Evolutionary conservation across 2,113 vertebrate species (phyloP).

Genomic region (Microcebus ravelobensis): DNA sequence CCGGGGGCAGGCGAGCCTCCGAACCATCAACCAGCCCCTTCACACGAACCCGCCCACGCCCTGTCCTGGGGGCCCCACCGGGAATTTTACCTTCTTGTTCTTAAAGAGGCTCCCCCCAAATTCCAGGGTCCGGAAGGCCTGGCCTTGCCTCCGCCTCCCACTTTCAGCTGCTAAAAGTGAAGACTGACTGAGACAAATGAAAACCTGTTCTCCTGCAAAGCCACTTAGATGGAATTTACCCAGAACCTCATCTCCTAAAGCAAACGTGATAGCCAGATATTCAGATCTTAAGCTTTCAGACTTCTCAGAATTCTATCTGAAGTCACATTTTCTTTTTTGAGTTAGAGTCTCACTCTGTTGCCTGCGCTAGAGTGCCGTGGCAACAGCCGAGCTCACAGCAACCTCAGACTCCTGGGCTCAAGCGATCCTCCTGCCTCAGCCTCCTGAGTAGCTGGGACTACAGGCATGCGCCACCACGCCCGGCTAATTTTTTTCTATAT

Average conservation of each 20-base stretch:
- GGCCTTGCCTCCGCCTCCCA: not conserved
- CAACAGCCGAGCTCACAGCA: too few species aligned
- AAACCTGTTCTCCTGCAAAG: not conserved
- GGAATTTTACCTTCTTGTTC: not conserved
- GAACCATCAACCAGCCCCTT: not conserved
- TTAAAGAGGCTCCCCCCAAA: not conserved
- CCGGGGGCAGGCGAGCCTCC: not conserved
- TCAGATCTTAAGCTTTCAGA: not conserved
- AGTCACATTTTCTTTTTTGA: not conserved
- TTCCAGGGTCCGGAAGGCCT: not conserved
- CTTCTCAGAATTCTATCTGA: not conserved
- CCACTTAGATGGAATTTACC: not conserved
- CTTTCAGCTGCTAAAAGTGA: not conserved
- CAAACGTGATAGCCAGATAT: accelerated
- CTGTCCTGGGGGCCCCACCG: not conserved
- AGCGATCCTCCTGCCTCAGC: too few species aligned
- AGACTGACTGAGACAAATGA: accelerated
- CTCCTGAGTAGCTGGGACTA: too few species aligned
- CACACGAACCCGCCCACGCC: not conserved
- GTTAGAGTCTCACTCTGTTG: too few species aligned
- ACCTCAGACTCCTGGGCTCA: too few species aligned
- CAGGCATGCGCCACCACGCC: too few species aligned
- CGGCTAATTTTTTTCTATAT: too few species aligned
- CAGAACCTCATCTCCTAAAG: not conserved
- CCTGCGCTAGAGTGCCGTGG: too few species aligned